A percentile compares a stretch with the other conserved stretches of the same genome.
Conservation (phyloP, 1,140 invertebrate species). For the Hyposmocoma kahamanoa region DNA sequence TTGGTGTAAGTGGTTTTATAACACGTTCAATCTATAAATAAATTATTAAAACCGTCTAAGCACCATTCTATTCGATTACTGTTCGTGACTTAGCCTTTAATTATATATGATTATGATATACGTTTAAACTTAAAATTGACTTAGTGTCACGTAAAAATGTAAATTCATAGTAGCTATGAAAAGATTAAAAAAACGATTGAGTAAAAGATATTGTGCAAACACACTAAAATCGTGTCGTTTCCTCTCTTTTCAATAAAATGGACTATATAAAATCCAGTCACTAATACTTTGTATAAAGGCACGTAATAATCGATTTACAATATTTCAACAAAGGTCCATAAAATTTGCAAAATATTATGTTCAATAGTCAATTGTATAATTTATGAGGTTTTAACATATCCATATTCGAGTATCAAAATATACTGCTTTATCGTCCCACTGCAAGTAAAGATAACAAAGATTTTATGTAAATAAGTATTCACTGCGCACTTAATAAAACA, state of each 20-base stretch:
- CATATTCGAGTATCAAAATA: no score
- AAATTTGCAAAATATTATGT: conserved; percentile 2
- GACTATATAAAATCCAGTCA: conserved; percentile 63
- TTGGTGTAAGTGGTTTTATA: conserved; percentile 31
- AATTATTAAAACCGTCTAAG: conserved; percentile 63
- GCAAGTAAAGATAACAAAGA: no score
- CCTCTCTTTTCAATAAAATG: conserved; percentile 39
- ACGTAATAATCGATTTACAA: conserved; percentile 64
- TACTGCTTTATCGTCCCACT: no score
- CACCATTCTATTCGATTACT: conserved; percentile 72
- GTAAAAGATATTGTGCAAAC: conserved; percentile 64
- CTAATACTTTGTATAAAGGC: conserved; percentile 59
- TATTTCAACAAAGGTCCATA: background rate
- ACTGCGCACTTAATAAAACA: no score
- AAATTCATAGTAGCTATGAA: conserved; percentile 49
- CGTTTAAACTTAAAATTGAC: conserved; percentile 57
- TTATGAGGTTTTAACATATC: no score
- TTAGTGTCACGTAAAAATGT: conserved; percentile 50
- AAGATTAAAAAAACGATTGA: conserved; percentile 45
- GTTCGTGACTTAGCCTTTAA: conserved; percentile 63
- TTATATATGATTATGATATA: conserved; percentile 56
- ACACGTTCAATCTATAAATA: conserved; percentile 47
- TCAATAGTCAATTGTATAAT: conserved; percentile 1
- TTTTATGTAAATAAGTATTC: no score
- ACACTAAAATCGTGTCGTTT: conserved; percentile 56